A percentile compares a stretch with the other conserved stretches of the same genome.
phyloP scores from a whole-genome alignment of 2,888 invertebrate genomes.

The Ophioninae sp. region DNA sequence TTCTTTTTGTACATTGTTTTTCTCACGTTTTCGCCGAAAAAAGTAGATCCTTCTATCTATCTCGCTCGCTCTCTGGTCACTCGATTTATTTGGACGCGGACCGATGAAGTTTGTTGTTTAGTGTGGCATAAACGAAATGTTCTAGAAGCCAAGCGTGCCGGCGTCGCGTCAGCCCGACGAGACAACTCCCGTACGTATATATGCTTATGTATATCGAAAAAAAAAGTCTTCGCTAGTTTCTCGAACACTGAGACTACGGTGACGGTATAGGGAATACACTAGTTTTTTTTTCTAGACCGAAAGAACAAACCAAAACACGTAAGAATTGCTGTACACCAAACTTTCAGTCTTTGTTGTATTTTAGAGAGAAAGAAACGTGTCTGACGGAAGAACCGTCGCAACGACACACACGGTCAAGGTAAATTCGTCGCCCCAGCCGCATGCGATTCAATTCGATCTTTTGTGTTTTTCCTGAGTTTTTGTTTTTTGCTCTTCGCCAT shows the following conservation, averaged over 20 bases:
- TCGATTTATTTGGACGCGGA: neutral
- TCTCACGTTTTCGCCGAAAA: neutral
- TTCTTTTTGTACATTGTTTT: neutral
- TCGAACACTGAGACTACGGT: neutral
- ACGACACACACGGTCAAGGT: slow-evolving; percentile 66
- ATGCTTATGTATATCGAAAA: slow-evolving; percentile 3
- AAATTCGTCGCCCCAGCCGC: slow-evolving; percentile 40
- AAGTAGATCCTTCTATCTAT: neutral
- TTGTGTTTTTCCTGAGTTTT: neutral
- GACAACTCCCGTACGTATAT: slow-evolving; percentile 87
- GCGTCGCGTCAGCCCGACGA: slow-evolving; percentile 83
- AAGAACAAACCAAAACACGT: neutral
- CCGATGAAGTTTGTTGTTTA: slow-evolving; percentile 65
- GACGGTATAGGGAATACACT: neutral
- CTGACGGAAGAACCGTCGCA: slow-evolving; percentile 39
- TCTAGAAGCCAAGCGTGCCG: slow-evolving; percentile 76
- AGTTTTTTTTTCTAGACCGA: neutral
- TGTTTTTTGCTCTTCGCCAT: neutral
- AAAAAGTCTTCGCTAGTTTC: neutral
- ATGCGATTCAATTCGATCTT: slow-evolving; percentile 25
- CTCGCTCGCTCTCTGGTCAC: neutral
- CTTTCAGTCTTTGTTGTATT: slow-evolving; percentile 21
- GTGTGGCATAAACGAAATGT: slow-evolving; percentile 74
- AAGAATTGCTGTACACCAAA: neutral
- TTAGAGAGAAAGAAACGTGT: slow-evolving; percentile 36